These are phyloP conservation scores for Neomorphus geoffroyi DNA, from an alignment of 2,797 vertebrate species.

Conservation along the genomic window DNA sequence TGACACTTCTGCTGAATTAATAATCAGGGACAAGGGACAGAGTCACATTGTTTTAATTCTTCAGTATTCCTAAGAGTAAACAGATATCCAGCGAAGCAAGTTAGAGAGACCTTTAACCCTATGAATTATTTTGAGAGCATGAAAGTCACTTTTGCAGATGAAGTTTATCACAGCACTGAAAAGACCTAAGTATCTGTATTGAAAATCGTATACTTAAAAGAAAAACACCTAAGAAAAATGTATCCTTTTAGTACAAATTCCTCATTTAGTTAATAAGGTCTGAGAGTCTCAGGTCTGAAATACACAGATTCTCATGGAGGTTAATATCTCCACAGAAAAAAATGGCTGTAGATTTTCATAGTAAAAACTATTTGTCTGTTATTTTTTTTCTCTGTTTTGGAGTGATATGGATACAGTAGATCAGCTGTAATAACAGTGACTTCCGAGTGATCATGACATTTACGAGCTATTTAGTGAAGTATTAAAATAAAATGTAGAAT, in stretches of 20 bases:
- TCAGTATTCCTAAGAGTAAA: constrained; percentile 51
- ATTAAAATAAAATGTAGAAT: neutral
- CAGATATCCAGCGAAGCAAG: constrained; percentile 53
- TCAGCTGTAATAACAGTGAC: neutral
- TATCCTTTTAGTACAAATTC: neutral
- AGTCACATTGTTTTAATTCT: constrained; percentile 66
- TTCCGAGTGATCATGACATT: neutral
- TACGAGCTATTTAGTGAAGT: neutral
- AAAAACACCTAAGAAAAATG: neutral
- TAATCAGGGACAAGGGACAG: constrained; percentile 60
- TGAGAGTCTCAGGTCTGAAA: neutral
- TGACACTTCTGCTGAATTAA: constrained; percentile 57
- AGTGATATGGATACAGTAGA: neutral
- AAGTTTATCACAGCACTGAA: neutral
- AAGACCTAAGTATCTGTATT: neutral
- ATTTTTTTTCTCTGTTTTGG: neutral
- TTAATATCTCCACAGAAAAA: neutral
- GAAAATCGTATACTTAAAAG: neutral
- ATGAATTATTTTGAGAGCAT: constrained; percentile 35
- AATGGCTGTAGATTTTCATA: neutral
- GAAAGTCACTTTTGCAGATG: constrained; percentile 14
- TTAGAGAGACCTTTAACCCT: constrained; percentile 23
- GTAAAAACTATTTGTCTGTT: neutral
- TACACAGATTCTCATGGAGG: neutral
- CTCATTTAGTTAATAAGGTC: neutral